A percentile compares a stretch with the other conserved stretches of the same genome.
Evolutionary conservation across 2,113 vertebrate species (phyloP).

Genomic region (Percina caprodes): DNA sequence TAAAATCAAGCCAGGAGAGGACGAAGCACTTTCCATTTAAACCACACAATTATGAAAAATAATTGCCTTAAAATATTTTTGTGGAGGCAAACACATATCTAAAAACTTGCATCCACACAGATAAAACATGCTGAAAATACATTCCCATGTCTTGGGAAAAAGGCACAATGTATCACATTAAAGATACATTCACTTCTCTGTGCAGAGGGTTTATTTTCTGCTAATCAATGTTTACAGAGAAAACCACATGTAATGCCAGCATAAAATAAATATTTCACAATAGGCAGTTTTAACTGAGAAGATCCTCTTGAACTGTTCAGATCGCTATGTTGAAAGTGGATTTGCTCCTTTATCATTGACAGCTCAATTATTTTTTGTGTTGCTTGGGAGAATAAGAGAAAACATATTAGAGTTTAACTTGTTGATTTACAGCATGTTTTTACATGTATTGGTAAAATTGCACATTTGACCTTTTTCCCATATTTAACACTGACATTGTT

Average conservation of each 20-base stretch:
- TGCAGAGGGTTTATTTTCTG: slow-evolving; percentile 22
- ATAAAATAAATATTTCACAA: slow-evolving; percentile 2
- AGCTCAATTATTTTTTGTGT: neutral
- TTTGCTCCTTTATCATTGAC: neutral
- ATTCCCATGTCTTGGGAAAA: slow-evolving; percentile 7
- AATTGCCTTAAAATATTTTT: slow-evolving; percentile 33
- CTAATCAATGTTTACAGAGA: slow-evolving; percentile 3
- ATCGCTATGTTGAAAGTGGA: slow-evolving; percentile 23
- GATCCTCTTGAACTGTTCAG: slow-evolving; percentile 32
- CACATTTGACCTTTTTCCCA: slow-evolving; percentile 15
- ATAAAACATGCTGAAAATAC: slow-evolving; percentile 5
- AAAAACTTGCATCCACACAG: neutral
- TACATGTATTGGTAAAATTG: slow-evolving; percentile 2
- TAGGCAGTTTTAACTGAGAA: neutral
- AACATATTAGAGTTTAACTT: slow-evolving; percentile 7
- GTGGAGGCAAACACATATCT: slow-evolving; percentile 3
- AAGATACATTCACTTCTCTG: slow-evolving; percentile 19
- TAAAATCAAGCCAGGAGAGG: slow-evolving; percentile 46
- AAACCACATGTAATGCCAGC: slow-evolving; percentile 16
- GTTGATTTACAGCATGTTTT: slow-evolving; percentile 1
- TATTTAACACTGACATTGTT: neutral
- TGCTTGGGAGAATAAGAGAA: neutral
- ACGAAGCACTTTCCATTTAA: slow-evolving; percentile 59
- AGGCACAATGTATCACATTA: neutral
- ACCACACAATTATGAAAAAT: slow-evolving; percentile 53